Base-by-base conservation (phyloP, 2,888 invertebrate genomes). In the Drosophila acutilabella region DNA sequence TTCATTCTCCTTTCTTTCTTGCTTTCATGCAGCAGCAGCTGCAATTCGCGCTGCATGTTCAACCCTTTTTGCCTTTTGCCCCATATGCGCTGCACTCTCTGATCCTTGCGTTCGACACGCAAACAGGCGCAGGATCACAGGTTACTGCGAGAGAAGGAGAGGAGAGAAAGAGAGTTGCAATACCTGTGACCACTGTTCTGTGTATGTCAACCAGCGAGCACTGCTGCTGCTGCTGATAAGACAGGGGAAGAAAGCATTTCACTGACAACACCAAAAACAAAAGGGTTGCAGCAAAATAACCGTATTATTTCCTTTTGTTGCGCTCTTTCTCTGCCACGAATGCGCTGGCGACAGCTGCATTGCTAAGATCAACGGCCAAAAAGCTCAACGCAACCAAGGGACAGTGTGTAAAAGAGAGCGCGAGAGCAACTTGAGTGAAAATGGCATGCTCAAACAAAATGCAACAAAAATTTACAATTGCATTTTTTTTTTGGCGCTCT, bases 221-320 rank as follows among this genome's bases (percentile, higher is more conserved):
- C 11, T 20, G 20, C 20, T 38, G 26, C 48, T 18, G 57, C 60
- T 36, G 33, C 65, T 74, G 69, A 70, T 71, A 59, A 47, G 14
- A 6, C 30, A 16, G 50, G 71, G 74, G 68, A 82, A 81, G 81
- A 81, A 81, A 81, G 83, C 65, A 72, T 81, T 81, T 85, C 81
- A 59, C 74, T 82, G 20, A 36, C 47, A 64, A 44, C 20, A 54
- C 41, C n/a, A 10, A 47, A 33, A 47, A 20, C 11, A 7, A 30
- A 50, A 59, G 50, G 58, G 58, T 50, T 50, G 57, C 45, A 11
- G 14, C 44, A 56, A 30, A 30, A 30, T 20, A 45, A 36, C 56
- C 11, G 56, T 56, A 44, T 54, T 54, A 54, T 44, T 18, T 18
- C 53, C 42, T 18, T 30, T 16, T 18, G 16, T 4, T 41, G 40